phyloP scores from a whole-genome alignment of 2,888 invertebrate species.

The Lacanobia wlatinum region DNA sequence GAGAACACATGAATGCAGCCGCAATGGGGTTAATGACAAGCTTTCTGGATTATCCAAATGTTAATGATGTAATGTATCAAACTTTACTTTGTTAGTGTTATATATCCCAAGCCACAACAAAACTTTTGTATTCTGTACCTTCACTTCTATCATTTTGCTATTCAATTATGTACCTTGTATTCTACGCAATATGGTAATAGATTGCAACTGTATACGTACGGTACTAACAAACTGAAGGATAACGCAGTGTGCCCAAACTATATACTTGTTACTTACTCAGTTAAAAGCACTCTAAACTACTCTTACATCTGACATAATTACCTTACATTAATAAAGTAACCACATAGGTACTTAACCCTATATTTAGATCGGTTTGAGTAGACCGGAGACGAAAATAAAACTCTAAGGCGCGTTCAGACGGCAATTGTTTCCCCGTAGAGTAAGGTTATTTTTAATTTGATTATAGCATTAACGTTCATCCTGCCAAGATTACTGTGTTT shows the following conservation, averaged over 20 bases:
- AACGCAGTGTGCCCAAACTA: constrained; percentile 3
- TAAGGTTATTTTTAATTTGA: neutral
- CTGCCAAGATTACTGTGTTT: neutral
- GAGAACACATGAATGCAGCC: constrained; percentile 82
- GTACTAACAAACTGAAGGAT: neutral
- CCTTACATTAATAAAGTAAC: neutral
- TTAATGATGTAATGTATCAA: constrained; percentile 77
- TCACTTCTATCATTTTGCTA: constrained; percentile 78
- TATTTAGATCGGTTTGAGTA: constrained; percentile 22
- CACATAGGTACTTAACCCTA: neutral
- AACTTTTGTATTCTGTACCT: constrained; percentile 81
- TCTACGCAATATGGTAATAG: neutral
- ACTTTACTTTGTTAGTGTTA: constrained; percentile 74
- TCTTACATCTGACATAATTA: constrained; percentile 24
- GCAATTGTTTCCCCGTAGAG: neutral
- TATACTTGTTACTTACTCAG: constrained; percentile 1
- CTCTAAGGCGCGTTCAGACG: constrained; percentile 15
- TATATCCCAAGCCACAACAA: constrained; percentile 89
- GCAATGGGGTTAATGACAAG: constrained; percentile 85
- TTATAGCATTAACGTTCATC: neutral
- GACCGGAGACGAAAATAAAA: constrained; percentile 12
- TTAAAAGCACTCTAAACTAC: constrained; percentile 21
- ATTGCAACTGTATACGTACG: neutral
- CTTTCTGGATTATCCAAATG: constrained; percentile 69
- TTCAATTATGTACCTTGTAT: constrained; percentile 13